Base-by-base conservation (phyloP, 2,113 vertebrate genomes). In the Caranx ignobilis region DNA sequence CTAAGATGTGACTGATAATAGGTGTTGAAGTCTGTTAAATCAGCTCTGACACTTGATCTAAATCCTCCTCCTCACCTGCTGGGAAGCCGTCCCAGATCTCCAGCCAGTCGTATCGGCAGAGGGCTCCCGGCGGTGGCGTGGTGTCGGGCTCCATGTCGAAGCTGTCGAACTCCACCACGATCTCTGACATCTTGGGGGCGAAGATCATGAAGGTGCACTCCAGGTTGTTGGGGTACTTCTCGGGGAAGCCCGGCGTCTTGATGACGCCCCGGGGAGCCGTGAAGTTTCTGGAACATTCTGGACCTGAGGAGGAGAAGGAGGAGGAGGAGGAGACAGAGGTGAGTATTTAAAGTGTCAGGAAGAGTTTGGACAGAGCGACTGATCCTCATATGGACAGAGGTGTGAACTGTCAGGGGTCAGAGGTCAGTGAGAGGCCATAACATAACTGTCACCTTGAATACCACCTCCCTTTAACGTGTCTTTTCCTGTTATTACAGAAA, bases 41-140 rank as follows among this genome's bases (percentile, higher is more conserved):
- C 26, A 26, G 26, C 26, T 26, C 26, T 26, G 26, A 26, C 26
- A 1, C 50, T 3, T 19, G 7, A n/a, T 26, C 9, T 3, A 0
- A 66, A 12, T 12, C 12, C n/a, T 15, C 15, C 45, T 13, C 15
- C 96, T 94, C 94, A 99, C 98, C 97, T 81, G 97, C 97, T 0
- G 97, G 97, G 93, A 98, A 97, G 75, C 98, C 98, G 71, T 99
- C 98, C 98, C 98, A 99, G 93, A 99, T 96, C 93, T 99, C 98
- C 82, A 99, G 93, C 85, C 96, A 96, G 95, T 99, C 98, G 77
- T 97, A 99, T 64, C 97, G 96, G 90, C 98, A 99, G 83, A 96
- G 94, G 9, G 95, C 95, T 50, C 97, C 98, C 0, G 95, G 94
- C 13, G 97, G 97, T 41, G 96, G 95, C 83, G 96, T 97, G 75